Conservation (phyloP, 1,140 invertebrate genomes). For the Zophobas morio region DNA sequence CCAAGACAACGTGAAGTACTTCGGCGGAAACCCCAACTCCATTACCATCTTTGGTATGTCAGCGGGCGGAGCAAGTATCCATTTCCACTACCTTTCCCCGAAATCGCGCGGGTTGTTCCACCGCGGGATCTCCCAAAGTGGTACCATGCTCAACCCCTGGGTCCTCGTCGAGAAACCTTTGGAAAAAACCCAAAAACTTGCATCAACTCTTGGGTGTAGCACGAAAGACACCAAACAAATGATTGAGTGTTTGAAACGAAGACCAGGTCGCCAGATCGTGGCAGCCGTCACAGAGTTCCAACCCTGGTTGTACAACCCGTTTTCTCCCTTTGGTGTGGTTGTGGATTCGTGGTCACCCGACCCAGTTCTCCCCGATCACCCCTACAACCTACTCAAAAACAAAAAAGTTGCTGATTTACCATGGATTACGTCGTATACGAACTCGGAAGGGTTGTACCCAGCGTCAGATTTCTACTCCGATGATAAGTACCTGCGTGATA, state of each 20-base stretch:
- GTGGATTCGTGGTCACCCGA: conserved; percentile 64
- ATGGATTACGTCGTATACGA: conserved; percentile 65
- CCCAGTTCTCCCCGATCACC: conserved; percentile 72
- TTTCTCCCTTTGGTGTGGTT: conserved; percentile 64
- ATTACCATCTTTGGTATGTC: conserved; percentile 69
- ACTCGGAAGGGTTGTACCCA: conserved; percentile 67
- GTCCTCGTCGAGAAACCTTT: conserved; percentile 70
- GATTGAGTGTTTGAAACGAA: conserved; percentile 72
- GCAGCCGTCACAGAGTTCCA: conserved; percentile 61
- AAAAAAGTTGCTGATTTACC: conserved; percentile 67
- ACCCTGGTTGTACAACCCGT: conserved; percentile 67
- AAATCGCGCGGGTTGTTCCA: conserved; percentile 74
- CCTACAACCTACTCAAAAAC: conserved; percentile 69
- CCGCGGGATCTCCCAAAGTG: conserved; percentile 85
- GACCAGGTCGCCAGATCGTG: conserved; percentile 68
- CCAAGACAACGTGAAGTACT: conserved; percentile 73
- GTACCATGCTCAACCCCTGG: conserved; percentile 82
- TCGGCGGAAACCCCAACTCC: conserved; percentile 75
- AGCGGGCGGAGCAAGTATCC: conserved; percentile 73
- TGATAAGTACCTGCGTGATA: conserved; percentile 54
- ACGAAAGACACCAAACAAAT: conserved; percentile 63
- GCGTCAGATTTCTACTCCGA: conserved; percentile 62
- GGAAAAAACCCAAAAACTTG: conserved; percentile 72
- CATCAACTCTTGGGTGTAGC: conserved; percentile 72
- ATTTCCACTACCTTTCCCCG: conserved; percentile 71